Percentiles rank a stretch among this genome's conserved stretches.
phyloP scores from a whole-genome alignment of 2,797 vertebrate species.

The Macropus fuliginosus region DNA sequence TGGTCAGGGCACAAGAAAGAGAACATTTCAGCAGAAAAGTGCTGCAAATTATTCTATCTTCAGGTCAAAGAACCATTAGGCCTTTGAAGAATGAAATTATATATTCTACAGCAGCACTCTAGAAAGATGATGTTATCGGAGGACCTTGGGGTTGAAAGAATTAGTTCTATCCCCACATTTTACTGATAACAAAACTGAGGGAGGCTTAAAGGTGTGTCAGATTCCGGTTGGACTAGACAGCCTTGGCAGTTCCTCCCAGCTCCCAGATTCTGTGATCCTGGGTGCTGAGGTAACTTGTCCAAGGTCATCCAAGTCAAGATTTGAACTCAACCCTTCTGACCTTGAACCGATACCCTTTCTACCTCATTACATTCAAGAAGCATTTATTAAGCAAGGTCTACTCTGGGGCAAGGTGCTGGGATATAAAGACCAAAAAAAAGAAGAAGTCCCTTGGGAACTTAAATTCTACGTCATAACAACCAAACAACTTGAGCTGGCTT shows the following conservation, averaged over 20 bases:
- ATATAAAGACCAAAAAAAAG: neutral
- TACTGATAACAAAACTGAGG: neutral
- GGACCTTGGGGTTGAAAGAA: conserved; percentile 2
- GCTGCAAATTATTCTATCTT: conserved; percentile 28
- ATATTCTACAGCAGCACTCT: neutral
- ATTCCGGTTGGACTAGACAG: neutral
- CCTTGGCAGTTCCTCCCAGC: neutral
- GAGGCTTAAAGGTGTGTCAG: neutral
- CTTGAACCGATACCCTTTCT: neutral
- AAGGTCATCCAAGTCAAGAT: neutral
- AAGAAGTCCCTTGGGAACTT: neutral
- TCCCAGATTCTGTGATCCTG: neutral
- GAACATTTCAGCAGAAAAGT: conserved; percentile 11
- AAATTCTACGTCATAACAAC: neutral
- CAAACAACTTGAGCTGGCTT: conserved; percentile 21
- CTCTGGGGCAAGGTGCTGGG: neutral
- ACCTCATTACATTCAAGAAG: neutral
- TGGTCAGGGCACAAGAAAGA: neutral
- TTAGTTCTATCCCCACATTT: neutral
- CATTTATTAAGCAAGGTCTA: neutral
- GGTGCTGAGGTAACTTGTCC: neutral
- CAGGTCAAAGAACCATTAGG: conserved; percentile 9
- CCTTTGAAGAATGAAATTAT: neutral
- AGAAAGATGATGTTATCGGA: conserved; percentile 29
- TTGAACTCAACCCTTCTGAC: neutral